Evolutionary conservation across 2,113 vertebrate genomes (phyloP), one percentile per base, ranked within the genome.

Genomic region (Formicarius rufipectus): DNA sequence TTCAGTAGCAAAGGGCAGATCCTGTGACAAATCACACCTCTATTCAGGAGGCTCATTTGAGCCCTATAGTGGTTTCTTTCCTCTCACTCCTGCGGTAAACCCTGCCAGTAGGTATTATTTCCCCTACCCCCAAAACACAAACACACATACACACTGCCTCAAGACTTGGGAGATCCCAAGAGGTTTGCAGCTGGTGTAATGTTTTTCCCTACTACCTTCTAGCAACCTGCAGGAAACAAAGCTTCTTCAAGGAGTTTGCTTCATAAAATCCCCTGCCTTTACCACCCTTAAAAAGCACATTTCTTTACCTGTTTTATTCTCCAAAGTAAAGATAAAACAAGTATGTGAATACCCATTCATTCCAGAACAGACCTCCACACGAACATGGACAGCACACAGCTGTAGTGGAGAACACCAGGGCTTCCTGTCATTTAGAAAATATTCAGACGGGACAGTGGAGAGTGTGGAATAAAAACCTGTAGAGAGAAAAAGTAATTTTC

Each of bases 21-120:
- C 81, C 66, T 91, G 73, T 91, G 82, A 82, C 71, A 85, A 94
- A 94, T 86, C 42, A 62, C 82, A 77, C 47, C 50, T 73, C 69
- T 89, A 33, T 83, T 87, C 53, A 68, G 53, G 8, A 12, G 9
- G 23, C 25, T 93, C 50, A 25, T 68, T 85, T 68, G 49, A 84
- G 39, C 28, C 39, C 30, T 73, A 13, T 31, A 35, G 33, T 71
- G 23, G 16, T 77, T 83, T 76, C 23, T 87, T 77, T 47, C 23
- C 76, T 72, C 67, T 76, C 3, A 0, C 28, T 87, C 7, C 45
- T 87, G 30, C 1, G 22, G 55, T 56, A 91, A 83, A 59, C 21
- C 37, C 59, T 77, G 39, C 30, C 25, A 58, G 11, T 4, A 67
- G 37, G 20, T 89, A 79, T 93, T 83, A 69, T 50, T 69, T 71